These are phyloP conservation scores for Falco naumanni DNA, from an alignment of 2,797 vertebrate genomes.

Conservation along the genomic window DNA sequence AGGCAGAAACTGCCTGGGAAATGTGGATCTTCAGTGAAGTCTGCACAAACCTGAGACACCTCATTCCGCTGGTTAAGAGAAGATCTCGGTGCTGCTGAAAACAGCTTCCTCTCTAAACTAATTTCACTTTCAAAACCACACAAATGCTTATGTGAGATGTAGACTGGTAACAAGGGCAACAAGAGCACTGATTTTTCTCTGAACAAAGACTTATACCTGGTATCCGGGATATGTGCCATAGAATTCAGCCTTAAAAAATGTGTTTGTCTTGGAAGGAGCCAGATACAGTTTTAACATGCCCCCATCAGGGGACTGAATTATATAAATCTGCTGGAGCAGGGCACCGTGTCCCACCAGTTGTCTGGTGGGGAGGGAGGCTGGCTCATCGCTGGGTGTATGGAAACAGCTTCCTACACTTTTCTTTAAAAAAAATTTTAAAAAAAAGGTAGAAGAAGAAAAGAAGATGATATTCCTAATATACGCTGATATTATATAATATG, in stretches of 20 bases:
- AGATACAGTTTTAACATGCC: neutral
- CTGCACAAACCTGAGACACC: neutral
- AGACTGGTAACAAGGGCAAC: neutral
- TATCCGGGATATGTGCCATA: neutral
- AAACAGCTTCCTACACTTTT: neutral
- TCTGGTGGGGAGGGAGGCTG: constrained; percentile 17
- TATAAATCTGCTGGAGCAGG: neutral
- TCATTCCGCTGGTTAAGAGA: neutral
- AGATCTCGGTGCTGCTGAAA: neutral
- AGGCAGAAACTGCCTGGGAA: neutral
- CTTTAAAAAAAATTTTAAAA: neutral
- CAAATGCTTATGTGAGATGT: neutral
- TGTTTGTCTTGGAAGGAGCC: constrained; percentile 17
- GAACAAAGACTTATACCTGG: neutral
- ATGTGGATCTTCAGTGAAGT: neutral
- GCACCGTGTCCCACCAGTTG: neutral
- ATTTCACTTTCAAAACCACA: neutral
- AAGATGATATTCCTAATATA: neutral
- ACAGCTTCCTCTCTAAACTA: neutral
- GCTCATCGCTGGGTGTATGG: neutral
- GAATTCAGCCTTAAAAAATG: neutral
- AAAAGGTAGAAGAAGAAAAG: neutral
- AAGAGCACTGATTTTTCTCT: neutral
- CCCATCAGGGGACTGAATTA: neutral
- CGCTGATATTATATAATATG: neutral